phyloP scores from a whole-genome alignment of 2,888 invertebrate genomes.

The Aphrophora alni region DNA sequence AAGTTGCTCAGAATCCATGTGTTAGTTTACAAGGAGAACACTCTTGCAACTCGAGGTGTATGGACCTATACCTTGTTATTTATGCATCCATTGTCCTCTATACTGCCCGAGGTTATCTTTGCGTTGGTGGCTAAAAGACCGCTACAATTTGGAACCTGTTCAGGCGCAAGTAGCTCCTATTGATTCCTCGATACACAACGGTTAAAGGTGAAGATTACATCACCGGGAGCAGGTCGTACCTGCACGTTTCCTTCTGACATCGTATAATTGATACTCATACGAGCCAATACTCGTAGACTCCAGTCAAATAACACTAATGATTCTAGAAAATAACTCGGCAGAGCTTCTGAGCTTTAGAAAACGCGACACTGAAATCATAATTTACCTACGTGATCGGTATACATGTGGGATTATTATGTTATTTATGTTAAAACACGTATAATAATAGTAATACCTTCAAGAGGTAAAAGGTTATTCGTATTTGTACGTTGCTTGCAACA shows the following conservation, averaged over 20 bases:
- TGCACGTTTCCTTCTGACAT: background rate
- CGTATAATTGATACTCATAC: constrained; percentile 34
- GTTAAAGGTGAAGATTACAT: constrained; percentile 34
- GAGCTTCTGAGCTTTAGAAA: background rate
- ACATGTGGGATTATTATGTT: background rate
- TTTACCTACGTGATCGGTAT: background rate
- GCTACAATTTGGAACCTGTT: constrained; percentile 29
- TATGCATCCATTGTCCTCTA: background rate
- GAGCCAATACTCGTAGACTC: constrained; percentile 22
- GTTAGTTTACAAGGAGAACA: no score
- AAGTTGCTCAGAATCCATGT: no score
- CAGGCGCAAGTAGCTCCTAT: constrained; percentile 29
- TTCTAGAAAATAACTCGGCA: background rate
- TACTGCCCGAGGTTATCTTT: background rate
- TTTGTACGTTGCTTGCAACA: background rate
- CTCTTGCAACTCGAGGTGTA: background rate
- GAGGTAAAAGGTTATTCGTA: background rate
- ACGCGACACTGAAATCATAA: background rate
- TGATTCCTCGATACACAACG: constrained; percentile 18
- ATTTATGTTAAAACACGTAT: background rate
- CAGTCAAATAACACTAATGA: background rate
- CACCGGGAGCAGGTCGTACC: background rate
- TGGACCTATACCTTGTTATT: background rate
- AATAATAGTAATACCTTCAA: background rate
- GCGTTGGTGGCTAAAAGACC: constrained; percentile 2